phyloP scores from a whole-genome alignment of 2,888 invertebrate species.

The Cataglyphis rosenhaueri region DNA sequence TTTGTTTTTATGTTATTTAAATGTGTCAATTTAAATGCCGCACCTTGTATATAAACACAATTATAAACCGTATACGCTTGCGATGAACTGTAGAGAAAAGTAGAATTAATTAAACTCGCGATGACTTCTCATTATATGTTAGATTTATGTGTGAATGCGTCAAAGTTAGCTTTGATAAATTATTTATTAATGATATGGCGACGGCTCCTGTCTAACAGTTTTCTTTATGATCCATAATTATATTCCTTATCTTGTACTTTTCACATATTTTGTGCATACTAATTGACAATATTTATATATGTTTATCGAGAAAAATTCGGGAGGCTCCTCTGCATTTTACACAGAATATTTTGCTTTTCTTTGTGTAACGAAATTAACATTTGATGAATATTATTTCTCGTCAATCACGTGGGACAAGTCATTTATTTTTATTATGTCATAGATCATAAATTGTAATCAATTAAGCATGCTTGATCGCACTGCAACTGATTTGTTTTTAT shows the following conservation, averaged over 20 bases:
- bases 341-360: neutral
- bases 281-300: neutral
- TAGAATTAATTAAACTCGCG: neutral
- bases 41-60: neutral
- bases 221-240: constrained; percentile 30
- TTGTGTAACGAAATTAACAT: constrained; percentile 12
- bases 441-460: constrained; percentile 17
- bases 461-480: neutral
- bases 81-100: neutral
- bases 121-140: neutral
- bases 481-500: neutral
- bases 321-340: neutral
- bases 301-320: constrained; percentile 20
- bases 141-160: neutral
- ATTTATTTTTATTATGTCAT: constrained; percentile 6
- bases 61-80: neutral
- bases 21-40: too few species aligned
- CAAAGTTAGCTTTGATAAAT: constrained; percentile 10
- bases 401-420: neutral
- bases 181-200: constrained; percentile 21
- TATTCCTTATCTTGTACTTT: constrained; percentile 8
- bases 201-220: neutral
- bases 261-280: neutral
- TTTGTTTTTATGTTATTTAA: too few species aligned
- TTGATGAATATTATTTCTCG: constrained; percentile 2